Conservation (phyloP, 92 coral and sea anemone species). For the Phenganax subtilis region DNA sequence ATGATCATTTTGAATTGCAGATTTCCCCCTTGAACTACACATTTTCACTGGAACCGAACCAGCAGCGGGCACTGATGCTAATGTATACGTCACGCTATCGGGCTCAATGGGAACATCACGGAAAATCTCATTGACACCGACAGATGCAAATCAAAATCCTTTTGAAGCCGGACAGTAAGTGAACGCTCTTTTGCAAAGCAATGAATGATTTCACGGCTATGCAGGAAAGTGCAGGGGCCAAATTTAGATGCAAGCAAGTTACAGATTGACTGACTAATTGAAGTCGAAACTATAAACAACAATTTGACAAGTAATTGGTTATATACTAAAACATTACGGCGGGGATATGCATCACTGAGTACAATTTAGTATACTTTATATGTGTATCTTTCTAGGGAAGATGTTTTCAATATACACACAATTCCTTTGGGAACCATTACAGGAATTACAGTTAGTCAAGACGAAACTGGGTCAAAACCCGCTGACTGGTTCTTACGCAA, state of each 20-base stretch:
- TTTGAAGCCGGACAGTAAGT: slow-evolving; percentile 33
- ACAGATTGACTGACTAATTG: no score
- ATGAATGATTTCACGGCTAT: no score
- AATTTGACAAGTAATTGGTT: background rate
- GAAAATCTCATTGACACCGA: background rate
- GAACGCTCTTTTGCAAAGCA: background rate
- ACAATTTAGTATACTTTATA: background rate
- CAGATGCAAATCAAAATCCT: slow-evolving; percentile 2
- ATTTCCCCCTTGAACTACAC: slow-evolving; percentile 18
- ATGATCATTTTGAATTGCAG: background rate
- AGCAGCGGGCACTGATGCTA: slow-evolving; percentile 20
- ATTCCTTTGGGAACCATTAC: slow-evolving; percentile 10
- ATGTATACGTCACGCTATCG: slow-evolving; percentile 2
- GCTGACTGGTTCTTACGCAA: slow-evolving; percentile 21
- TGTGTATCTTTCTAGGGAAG: background rate
- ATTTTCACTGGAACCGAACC: slow-evolving; percentile 16
- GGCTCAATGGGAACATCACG: slow-evolving; percentile 22
- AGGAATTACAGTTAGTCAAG: slow-evolving; percentile 25
- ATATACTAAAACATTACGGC: background rate
- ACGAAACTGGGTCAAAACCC: slow-evolving; percentile 10
- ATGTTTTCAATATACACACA: slow-evolving; percentile 21
- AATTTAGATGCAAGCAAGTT: no score
- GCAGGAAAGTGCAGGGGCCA: no score
- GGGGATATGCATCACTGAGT: background rate
- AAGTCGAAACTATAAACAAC: background rate